Evolutionary conservation across 2,797 vertebrate genomes (phyloP).

Genomic region (Halcyon smyrnensis): DNA sequence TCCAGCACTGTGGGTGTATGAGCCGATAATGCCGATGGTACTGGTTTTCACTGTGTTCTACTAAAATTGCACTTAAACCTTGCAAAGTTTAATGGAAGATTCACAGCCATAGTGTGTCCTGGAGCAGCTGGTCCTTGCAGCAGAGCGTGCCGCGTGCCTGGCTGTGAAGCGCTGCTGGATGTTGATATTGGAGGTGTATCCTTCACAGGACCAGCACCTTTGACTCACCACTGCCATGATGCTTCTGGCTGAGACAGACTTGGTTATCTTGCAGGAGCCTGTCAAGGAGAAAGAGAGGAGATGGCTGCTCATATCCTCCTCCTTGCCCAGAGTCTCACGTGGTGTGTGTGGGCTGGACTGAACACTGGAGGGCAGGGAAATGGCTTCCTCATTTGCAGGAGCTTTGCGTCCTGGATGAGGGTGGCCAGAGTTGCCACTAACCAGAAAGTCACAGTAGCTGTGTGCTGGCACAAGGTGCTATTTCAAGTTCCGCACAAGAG

Average conservation of each 20-base stretch:
- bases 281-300: not conserved
- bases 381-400: not conserved
- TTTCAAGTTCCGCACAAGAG: not conserved
- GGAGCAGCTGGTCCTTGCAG: not conserved
- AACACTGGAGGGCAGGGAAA: not conserved
- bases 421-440: not conserved
- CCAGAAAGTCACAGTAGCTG: not conserved
- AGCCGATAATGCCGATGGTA: not conserved
- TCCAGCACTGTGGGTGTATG: not conserved
- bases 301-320: not conserved
- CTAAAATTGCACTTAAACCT: not conserved
- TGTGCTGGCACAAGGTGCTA: not conserved
- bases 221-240: slow-evolving; percentile 20
- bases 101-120: not conserved
- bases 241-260: not conserved
- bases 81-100: not conserved
- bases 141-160: not conserved
- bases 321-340: not conserved
- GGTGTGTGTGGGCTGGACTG: not conserved
- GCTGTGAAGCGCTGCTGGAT: not conserved
- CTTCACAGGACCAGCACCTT: not conserved
- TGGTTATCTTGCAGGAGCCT: not conserved
- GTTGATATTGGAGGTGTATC: slow-evolving; percentile 46
- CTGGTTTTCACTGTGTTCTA: not conserved
- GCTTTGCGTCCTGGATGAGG: not conserved